Base-by-base conservation (phyloP, 2,888 invertebrate genomes). In the Cancer borealis region DNA sequence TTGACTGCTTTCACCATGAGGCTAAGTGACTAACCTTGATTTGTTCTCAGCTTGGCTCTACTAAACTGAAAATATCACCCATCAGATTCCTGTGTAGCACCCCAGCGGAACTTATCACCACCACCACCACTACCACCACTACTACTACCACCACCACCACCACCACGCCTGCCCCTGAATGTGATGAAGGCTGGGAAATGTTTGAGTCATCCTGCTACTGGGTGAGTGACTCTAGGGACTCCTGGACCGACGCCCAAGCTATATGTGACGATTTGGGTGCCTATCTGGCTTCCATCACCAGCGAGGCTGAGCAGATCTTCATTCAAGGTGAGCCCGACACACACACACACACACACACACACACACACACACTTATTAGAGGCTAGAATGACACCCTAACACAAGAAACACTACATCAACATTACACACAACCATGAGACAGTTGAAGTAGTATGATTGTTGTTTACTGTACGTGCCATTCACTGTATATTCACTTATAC, bases 171-270 rank as follows among this genome's bases (percentile, higher is more conserved):
- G 91, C 91, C 14, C 91, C 91, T 54, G 60, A 39, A 39, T 91
- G 91, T 66, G 60, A 91, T 39, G 66, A 60, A 39, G 91, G 60
- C n/a, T 91, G 91, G 91, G 6, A 3, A 14, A 91, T 91, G 91
- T 91, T 60, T n/a, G 91, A 91, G 60, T 10, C 10, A n/a, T 14
- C 26, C 60, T 91, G 91, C 91, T 91, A 91, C 91, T 12, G 17
- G 60, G 91, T 66, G 91, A 47, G 91, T 14, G 17, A 91, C 8
- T 14, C 26, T 30, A 30, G 39, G 91, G 39, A 30, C 4, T 21
- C 60, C 14, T 91, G 91, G 91, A 12, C 12, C 14, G 91, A 66
- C 1, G 91, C 91, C 26, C 30, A 39, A 14, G 45, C 10, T 21
- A 14, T 0, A 3, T 91, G 91, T n/a, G 30, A n/a, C 5, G 26